Conservation (phyloP, 2,888 invertebrate species). For the Meganola albula region DNA sequence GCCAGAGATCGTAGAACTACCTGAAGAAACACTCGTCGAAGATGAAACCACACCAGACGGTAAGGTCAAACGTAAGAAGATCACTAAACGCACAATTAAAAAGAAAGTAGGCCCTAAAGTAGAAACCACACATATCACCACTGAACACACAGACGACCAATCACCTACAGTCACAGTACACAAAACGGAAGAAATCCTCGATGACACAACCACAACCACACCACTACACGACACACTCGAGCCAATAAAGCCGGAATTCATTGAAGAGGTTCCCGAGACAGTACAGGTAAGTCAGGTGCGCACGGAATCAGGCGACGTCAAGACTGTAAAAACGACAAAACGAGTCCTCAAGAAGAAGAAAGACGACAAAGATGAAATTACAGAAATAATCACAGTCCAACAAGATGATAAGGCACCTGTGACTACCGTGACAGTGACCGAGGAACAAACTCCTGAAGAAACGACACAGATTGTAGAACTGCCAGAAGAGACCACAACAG, state of each 20-base stretch:
- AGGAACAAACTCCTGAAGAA: slow-evolving; percentile 6
- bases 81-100: slow-evolving; percentile 37
- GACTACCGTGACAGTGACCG: slow-evolving; percentile 7
- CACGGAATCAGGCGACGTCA: slow-evolving; percentile 32
- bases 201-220: neutral
- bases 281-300: slow-evolving; percentile 24
- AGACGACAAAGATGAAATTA: slow-evolving; percentile 4
- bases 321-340: slow-evolving; percentile 1
- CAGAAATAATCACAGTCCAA: slow-evolving; percentile 3
- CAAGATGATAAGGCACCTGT: slow-evolving; percentile 9
- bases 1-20: slow-evolving; percentile 35
- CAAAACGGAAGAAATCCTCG: neutral
- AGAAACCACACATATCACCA: slow-evolving; percentile 38
- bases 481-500: slow-evolving; percentile 5
- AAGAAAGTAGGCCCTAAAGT: slow-evolving; percentile 52
- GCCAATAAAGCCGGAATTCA: neutral
- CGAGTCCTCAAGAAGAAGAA: slow-evolving; percentile 5
- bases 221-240: slow-evolving; percentile 11
- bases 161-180: neutral
- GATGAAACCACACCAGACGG: slow-evolving; percentile 31
- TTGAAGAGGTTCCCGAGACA: slow-evolving; percentile 1
- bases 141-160: slow-evolving; percentile 19
- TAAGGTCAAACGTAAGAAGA: slow-evolving; percentile 37
- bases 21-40: slow-evolving; percentile 31
- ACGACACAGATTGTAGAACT: slow-evolving; percentile 4